Conservation (phyloP, 2,113 vertebrate genomes). For the Pitta sordida region DNA sequence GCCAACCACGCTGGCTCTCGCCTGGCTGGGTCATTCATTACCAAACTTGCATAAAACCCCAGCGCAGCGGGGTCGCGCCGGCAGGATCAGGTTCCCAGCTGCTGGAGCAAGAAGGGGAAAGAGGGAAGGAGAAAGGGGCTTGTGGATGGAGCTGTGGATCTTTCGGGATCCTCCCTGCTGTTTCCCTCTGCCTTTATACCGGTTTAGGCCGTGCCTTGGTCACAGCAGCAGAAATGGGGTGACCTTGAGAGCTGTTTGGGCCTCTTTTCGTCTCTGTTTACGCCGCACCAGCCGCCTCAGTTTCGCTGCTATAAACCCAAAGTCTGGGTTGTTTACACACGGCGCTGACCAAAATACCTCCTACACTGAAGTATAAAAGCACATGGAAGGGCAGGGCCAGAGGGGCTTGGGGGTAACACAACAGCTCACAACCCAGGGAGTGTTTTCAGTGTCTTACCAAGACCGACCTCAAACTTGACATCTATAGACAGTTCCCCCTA, state of each 20-base stretch:
- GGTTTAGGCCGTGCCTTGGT: fast-evolving
- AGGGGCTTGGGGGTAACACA: neutral
- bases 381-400: neutral
- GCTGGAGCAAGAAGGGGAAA: neutral
- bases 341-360: neutral
- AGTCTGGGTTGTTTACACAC: fast-evolving
- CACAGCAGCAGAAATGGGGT: neutral
- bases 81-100: conserved; percentile 17
- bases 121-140: neutral
- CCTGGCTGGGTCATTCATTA: neutral
- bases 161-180: neutral
- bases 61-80: neutral
- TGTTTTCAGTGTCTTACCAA: neutral
- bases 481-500: neutral
- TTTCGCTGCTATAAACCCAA: neutral
- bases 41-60: neutral
- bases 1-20: neutral
- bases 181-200: neutral
- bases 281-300: neutral
- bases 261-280: neutral
- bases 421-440: neutral
- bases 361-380: neutral
- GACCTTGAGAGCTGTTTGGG: neutral
- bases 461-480: neutral
- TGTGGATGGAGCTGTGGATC: neutral